A percentile compares a stretch with the other conserved stretches of the same genome.
Conservation (phyloP, 1,140 invertebrate genomes). For the Lethrus apterus region DNA sequence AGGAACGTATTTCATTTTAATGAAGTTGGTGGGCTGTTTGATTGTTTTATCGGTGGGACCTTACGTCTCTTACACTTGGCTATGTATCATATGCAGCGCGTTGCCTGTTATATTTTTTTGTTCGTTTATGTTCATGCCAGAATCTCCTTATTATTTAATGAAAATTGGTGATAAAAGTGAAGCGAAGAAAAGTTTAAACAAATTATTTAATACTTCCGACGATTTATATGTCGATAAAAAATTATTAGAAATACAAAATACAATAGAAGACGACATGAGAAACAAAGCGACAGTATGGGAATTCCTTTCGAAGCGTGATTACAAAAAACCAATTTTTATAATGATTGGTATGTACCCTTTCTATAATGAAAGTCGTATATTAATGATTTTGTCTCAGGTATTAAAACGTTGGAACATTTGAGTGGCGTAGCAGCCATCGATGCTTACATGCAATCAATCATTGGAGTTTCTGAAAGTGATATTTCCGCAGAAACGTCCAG, state of each 20-base stretch:
- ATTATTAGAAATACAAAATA: constrained; percentile 19
- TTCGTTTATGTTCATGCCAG: constrained; percentile 49
- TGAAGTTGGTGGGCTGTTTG: constrained; percentile 53
- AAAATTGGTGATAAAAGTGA: constrained; percentile 26
- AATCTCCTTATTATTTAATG: constrained; percentile 53
- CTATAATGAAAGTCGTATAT: background rate
- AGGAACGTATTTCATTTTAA: constrained; percentile 49
- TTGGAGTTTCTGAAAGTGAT: constrained; percentile 14
- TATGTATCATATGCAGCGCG: constrained; percentile 37
- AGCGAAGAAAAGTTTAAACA: constrained; percentile 9
- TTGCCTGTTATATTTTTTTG: constrained; percentile 48
- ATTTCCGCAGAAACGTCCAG: constrained; percentile 22
- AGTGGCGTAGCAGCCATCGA: constrained; percentile 22
- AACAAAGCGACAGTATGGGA: constrained; percentile 16
- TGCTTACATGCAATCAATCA: constrained; percentile 22
- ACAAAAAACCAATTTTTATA: constrained; percentile 18
- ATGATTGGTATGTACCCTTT: constrained; percentile 13
- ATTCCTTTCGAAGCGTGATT: constrained; percentile 11
- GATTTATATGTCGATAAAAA: constrained; percentile 14
- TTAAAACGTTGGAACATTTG: constrained; percentile 21
- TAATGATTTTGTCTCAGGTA: constrained; percentile 12
- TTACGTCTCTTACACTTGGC: constrained; percentile 37
- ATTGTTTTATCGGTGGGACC: constrained; percentile 49
- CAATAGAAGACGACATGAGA: constrained; percentile 15
- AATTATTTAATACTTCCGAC: background rate